Evolutionary conservation across 2,888 invertebrate genomes (phyloP).

Genomic region (Mimumesa dahlbomi): DNA sequence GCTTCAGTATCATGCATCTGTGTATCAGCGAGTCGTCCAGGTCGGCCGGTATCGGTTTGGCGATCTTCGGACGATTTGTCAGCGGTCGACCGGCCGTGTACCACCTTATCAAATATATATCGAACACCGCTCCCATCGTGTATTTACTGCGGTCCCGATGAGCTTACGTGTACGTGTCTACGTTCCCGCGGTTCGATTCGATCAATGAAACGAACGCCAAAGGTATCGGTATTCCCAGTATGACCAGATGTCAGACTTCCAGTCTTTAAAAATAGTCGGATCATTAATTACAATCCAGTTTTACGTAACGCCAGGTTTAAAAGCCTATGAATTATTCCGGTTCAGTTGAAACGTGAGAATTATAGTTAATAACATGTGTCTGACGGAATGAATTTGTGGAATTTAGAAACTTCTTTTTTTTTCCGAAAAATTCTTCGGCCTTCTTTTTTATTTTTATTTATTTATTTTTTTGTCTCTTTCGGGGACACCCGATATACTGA

Average conservation of each 20-base stretch:
- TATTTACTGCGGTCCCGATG: conserved; percentile 67
- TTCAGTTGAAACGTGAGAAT: not conserved
- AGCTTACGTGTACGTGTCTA: conserved; percentile 64
- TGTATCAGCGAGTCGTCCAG: conserved; percentile 66
- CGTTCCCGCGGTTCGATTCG: conserved; percentile 45
- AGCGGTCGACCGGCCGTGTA: conserved; percentile 76
- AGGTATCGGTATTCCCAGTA: conserved; percentile 22
- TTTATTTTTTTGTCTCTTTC: too few species aligned
- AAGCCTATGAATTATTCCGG: not conserved
- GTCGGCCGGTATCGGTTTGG: conserved; percentile 69
- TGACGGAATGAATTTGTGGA: not conserved
- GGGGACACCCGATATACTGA: conserved; percentile 28
- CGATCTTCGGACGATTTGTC: conserved; percentile 78
- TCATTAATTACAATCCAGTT: not conserved
- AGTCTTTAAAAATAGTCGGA: not conserved
- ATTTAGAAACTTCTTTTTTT: too few species aligned
- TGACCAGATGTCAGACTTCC: conserved; percentile 10
- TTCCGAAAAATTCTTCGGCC: too few species aligned
- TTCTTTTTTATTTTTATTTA: too few species aligned
- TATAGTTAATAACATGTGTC: too few species aligned
- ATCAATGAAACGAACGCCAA: conserved; percentile 30
- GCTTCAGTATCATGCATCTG: conserved; percentile 67
- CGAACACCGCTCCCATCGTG: conserved; percentile 76
- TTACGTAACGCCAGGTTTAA: not conserved
- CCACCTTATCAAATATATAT: conserved; percentile 79